phyloP scores from a whole-genome alignment of 1,140 invertebrate species.

The Frieseomelitta varia region DNA sequence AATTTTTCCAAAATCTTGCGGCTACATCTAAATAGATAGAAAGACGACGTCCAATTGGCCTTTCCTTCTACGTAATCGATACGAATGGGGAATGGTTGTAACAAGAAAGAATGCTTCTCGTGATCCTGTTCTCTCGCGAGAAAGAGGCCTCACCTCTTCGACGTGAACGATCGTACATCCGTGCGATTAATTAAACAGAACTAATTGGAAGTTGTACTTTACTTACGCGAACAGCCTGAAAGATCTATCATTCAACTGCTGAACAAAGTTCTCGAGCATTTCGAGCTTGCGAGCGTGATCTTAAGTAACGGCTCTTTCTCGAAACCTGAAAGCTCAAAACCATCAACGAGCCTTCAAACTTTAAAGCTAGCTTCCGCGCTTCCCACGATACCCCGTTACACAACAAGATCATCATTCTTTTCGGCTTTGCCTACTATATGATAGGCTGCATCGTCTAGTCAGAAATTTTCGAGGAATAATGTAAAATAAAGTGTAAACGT shows the following conservation, averaged over 20 bases:
- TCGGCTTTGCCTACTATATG: background rate
- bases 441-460: background rate
- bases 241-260: background rate
- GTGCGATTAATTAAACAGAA: conserved; percentile 36
- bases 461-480: background rate
- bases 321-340: background rate
- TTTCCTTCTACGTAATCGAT: background rate
- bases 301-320: background rate
- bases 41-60: background rate
- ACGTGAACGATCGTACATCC: background rate
- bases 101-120: too few species aligned
- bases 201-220: background rate
- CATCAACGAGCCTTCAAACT: conserved; percentile 10
- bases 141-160: background rate
- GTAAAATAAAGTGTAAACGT: too few species aligned
- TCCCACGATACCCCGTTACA: background rate
- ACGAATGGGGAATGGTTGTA: background rate
- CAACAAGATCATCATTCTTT: conserved; percentile 2
- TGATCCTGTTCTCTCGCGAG: background rate
- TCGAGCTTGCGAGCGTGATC: background rate
- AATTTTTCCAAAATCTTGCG: background rate
- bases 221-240: background rate
- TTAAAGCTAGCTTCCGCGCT: conserved; percentile 2
- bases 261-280: background rate
- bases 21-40: background rate